Evolutionary conservation across 2,888 invertebrate genomes (phyloP).

Genomic region (Branchinecta sandiegonensis): DNA sequence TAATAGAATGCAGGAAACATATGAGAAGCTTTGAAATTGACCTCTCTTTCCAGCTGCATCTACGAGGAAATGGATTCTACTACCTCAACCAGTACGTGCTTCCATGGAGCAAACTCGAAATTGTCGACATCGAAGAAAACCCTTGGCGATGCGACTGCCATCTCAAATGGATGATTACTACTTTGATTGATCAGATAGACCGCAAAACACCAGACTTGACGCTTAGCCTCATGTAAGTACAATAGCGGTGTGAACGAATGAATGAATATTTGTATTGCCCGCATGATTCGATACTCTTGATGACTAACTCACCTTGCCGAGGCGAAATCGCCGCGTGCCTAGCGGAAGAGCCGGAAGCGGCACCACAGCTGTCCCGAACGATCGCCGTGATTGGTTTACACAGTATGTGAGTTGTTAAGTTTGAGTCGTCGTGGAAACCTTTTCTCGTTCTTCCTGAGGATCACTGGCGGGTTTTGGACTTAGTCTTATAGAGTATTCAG

Average conservation of each 20-base stretch:
- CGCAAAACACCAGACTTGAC: slow-evolving; percentile 37
- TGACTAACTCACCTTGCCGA: too few species aligned
- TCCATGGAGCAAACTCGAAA: slow-evolving; percentile 35
- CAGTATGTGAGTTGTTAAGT: too few species aligned
- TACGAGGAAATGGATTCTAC: slow-evolving; percentile 42
- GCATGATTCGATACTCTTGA: too few species aligned
- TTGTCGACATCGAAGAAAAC: slow-evolving; percentile 45
- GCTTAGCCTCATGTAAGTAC: slow-evolving; percentile 40
- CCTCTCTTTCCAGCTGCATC: slow-evolving; percentile 39
- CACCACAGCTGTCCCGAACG: too few species aligned
- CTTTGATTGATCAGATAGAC: slow-evolving; percentile 41
- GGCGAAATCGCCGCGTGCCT: too few species aligned
- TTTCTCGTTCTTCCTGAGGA: too few species aligned
- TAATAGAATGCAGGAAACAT: background rate
- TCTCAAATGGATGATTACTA: slow-evolving; percentile 44
- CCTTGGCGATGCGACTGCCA: slow-evolving; percentile 48
- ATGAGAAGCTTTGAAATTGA: background rate
- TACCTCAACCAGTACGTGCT: slow-evolving; percentile 36
- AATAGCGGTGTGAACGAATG: background rate
- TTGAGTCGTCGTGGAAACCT: too few species aligned
- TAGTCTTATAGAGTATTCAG: too few species aligned
- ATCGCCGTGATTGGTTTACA: too few species aligned
- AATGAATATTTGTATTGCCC: too few species aligned
- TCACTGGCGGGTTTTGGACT: too few species aligned
- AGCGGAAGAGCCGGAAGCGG: too few species aligned